phyloP scores from a whole-genome alignment of 2,888 invertebrate genomes.

The Iphiclides podalirius region DNA sequence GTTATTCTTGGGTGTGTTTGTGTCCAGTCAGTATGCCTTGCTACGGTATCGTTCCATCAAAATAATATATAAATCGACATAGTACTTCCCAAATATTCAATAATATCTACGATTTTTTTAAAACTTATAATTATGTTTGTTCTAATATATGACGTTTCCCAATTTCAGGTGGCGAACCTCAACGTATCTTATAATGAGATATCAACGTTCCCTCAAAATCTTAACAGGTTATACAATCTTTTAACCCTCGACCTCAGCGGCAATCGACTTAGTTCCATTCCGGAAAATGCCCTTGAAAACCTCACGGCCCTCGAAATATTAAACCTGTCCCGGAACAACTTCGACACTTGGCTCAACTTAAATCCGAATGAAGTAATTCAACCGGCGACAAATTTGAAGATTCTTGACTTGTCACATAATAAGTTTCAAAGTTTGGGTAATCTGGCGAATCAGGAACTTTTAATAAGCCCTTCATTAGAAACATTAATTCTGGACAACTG shows the following conservation, averaged over 20 bases:
- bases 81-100: too few species aligned
- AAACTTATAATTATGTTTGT: too few species aligned
- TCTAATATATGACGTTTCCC: too few species aligned
- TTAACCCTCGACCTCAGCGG: conserved; percentile 57
- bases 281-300: conserved; percentile 67
- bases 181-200: conserved; percentile 85
- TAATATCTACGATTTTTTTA: too few species aligned
- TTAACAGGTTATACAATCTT: conserved; percentile 51
- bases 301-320: conserved; percentile 79
- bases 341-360: conserved; percentile 79
- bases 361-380: conserved; percentile 74
- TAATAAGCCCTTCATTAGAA: conserved; percentile 80
- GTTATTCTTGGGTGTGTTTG: too few species aligned
- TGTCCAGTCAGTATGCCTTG: too few species aligned
- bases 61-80: too few species aligned
- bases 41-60: too few species aligned
- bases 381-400: conserved; percentile 72
- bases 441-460: conserved; percentile 68
- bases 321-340: conserved; percentile 82
- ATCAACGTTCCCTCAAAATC: conserved; percentile 68
- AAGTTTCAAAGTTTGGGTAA: conserved; percentile 75
- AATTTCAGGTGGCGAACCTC: conserved; percentile 81
- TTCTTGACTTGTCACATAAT: conserved; percentile 84
- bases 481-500: conserved; percentile 82
- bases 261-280: conserved; percentile 76